Percentiles rank a stretch among this genome's conserved stretches.
phyloP scores from a whole-genome alignment of 1,140 invertebrate genomes.

The Heliconius congener region DNA sequence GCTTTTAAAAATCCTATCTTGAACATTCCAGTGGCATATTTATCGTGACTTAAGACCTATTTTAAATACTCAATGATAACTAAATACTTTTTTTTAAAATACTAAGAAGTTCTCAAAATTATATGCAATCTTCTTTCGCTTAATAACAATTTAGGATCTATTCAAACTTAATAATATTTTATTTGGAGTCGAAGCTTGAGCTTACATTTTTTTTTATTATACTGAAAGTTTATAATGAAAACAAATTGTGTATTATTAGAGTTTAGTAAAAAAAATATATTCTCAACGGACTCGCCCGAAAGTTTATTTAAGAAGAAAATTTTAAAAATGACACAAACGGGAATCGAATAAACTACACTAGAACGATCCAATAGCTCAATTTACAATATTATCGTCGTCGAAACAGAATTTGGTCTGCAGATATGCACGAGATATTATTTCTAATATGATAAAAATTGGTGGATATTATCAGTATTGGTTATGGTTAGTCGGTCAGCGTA shows the following conservation, averaged over 20 bases:
- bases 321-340: too few species aligned
- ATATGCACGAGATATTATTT: not conserved
- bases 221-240: not conserved
- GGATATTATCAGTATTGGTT: not conserved
- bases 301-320: too few species aligned
- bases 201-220: not conserved
- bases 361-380: not conserved
- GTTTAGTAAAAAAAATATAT: not conserved
- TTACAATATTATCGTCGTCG: not conserved
- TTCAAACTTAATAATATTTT: not conserved
- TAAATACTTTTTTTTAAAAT: not conserved
- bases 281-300: too few species aligned
- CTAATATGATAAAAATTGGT: conserved; percentile 9
- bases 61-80: conserved; percentile 17
- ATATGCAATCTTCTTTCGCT: conserved; percentile 5
- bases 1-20: conserved; percentile 23
- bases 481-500: conserved; percentile 4
- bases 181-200: not conserved
- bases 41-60: conserved; percentile 11
- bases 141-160: not conserved
- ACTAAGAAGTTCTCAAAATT: not conserved
- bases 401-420: not conserved
- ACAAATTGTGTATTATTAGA: not conserved
- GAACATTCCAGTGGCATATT: conserved; percentile 14
- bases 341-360: too few species aligned